Conservation (phyloP, 2,113 vertebrate species). For the Eurypyga helias region DNA sequence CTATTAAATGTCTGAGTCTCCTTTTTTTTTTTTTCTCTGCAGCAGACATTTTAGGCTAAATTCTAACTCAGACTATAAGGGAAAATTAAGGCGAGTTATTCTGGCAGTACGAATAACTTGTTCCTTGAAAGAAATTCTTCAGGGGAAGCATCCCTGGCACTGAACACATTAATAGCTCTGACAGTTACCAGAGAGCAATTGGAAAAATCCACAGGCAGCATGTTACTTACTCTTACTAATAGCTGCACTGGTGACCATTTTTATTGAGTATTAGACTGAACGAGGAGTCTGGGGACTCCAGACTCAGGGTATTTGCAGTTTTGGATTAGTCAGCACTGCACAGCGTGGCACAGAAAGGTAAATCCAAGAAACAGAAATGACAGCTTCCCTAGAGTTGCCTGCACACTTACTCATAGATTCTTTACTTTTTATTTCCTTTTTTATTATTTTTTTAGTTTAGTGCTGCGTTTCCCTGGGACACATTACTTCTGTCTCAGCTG, state of each 20-base stretch:
- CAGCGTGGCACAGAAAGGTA: neutral
- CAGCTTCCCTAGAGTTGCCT: neutral
- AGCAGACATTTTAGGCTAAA: neutral
- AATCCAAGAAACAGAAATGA: slow-evolving; percentile 5
- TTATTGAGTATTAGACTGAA: slow-evolving; percentile 28
- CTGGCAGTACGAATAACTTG: neutral
- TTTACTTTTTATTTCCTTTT: neutral
- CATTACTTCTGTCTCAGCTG: neutral
- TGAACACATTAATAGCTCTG: slow-evolving; percentile 41
- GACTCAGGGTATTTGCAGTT: neutral
- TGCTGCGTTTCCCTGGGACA: neutral
- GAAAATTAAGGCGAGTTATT: neutral
- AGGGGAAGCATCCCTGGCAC: neutral
- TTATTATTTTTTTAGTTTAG: neutral
- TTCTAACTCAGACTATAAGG: neutral
- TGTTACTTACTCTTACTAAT: slow-evolving; percentile 23
- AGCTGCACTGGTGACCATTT: slow-evolving; percentile 13
- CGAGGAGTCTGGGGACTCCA: neutral
- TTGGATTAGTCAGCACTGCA: neutral
- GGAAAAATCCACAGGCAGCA: slow-evolving; percentile 20
- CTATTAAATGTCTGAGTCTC: neutral
- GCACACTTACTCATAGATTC: neutral
- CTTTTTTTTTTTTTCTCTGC: neutral
- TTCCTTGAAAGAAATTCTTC: slow-evolving; percentile 42
- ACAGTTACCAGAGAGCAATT: slow-evolving; percentile 30